Conservation (phyloP, 2,113 vertebrate genomes). For the Xenopus tropicalis region DNA sequence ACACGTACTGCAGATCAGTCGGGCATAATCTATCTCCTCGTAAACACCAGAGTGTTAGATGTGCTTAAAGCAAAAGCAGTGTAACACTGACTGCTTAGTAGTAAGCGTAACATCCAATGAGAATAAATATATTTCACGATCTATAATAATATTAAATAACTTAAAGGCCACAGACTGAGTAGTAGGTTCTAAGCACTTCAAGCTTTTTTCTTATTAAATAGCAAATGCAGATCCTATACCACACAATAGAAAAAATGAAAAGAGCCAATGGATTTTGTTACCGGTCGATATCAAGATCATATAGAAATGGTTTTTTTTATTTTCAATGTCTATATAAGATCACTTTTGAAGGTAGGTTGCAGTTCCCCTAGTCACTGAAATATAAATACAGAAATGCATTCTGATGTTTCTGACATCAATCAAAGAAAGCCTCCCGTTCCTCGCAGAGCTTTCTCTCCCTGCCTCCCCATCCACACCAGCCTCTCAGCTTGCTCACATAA, state of each 20-base stretch:
- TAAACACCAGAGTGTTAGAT: background rate
- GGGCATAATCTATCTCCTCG: background rate
- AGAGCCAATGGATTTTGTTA: no score
- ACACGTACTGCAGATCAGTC: background rate
- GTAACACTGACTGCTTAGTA: no score
- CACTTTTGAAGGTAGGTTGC: slow-evolving; percentile 33
- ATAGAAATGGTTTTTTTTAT: slow-evolving; percentile 2
- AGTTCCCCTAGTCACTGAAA: slow-evolving; percentile 55
- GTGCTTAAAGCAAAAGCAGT: no score
- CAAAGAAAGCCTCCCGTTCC: slow-evolving; percentile 37
- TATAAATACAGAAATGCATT: slow-evolving; percentile 54
- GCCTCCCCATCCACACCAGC: slow-evolving; percentile 4
- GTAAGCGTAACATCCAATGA: no score
- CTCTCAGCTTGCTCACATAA: slow-evolving; percentile 53
- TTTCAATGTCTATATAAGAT: background rate
- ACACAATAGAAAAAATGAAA: no score
- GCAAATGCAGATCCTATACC: no score
- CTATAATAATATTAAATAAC: no score
- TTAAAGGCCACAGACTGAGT: no score
- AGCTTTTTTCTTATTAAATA: no score
- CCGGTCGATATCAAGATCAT: no score
- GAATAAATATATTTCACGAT: no score
- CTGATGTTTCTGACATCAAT: slow-evolving; percentile 55
- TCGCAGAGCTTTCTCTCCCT: slow-evolving; percentile 41
- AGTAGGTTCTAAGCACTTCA: no score